Evolutionary conservation across 2,113 vertebrate genomes (phyloP).

Genomic region (Aramus guarauna): DNA sequence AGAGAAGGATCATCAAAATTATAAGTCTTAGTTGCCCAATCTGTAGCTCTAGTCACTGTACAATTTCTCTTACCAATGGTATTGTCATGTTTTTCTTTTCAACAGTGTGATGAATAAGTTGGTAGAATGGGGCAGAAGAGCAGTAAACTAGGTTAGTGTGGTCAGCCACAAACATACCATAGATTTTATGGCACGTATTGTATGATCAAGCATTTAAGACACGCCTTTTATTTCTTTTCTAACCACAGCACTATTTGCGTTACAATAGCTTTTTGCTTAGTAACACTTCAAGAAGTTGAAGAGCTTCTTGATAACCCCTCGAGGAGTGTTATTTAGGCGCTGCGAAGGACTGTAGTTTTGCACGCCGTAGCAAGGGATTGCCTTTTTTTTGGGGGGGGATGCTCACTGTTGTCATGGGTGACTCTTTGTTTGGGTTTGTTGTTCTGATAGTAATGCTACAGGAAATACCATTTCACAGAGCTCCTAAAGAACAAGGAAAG

Average conservation of each 20-base stretch:
- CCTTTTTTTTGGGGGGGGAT: background rate
- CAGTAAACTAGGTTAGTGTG: constrained; percentile 19
- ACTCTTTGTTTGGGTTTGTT: constrained; percentile 42
- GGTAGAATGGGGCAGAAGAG: background rate
- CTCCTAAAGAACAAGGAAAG: background rate
- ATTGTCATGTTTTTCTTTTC: constrained; percentile 12
- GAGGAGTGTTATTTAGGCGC: background rate
- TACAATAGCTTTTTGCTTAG: constrained; percentile 18
- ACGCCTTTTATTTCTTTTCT: background rate
- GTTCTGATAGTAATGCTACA: background rate
- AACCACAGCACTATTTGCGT: constrained; percentile 3
- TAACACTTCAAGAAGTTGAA: constrained; percentile 31
- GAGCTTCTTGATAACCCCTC: constrained; percentile 44
- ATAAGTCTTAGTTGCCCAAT: background rate
- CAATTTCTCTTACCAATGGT: background rate
- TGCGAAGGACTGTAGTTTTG: background rate
- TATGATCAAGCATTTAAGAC: background rate
- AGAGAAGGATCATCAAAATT: background rate
- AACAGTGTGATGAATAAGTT: background rate
- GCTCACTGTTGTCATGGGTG: background rate
- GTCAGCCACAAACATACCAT: constrained; percentile 39
- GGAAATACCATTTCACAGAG: background rate
- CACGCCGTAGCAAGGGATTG: background rate
- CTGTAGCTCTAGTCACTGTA: background rate
- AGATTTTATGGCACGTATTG: constrained; percentile 49